phyloP scores from a whole-genome alignment of 2,113 vertebrate genomes.

The Sapayoa aenigma region DNA sequence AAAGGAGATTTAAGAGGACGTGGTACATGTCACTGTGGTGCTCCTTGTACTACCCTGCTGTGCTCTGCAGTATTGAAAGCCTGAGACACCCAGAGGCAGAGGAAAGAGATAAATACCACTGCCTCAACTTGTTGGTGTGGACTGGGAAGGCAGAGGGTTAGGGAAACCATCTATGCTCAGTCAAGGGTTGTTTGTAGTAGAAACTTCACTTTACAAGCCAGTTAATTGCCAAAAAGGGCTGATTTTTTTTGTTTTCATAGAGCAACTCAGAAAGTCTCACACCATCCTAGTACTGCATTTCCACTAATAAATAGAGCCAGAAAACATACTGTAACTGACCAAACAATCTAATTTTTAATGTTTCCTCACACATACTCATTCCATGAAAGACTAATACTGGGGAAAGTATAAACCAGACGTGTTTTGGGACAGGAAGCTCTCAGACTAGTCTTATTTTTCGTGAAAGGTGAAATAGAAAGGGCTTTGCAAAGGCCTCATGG shows the following conservation, averaged over 20 bases:
- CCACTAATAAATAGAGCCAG: neutral
- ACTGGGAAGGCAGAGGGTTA: neutral
- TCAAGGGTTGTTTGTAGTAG: neutral
- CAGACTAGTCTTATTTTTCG: neutral
- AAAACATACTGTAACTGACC: neutral
- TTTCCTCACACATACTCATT: neutral
- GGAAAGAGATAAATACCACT: neutral
- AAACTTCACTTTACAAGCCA: neutral
- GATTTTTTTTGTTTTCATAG: neutral
- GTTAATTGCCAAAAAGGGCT: neutral
- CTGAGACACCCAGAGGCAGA: neutral
- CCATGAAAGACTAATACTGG: neutral
- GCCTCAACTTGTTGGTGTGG: neutral
- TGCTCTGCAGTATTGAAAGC: neutral
- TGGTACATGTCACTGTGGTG: neutral
- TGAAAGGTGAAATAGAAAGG: neutral
- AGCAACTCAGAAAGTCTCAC: neutral
- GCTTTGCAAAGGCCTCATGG: neutral
- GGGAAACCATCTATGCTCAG: accelerated
- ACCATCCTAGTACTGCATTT: neutral
- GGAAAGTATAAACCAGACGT: neutral
- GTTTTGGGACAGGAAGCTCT: neutral
- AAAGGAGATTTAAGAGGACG: neutral
- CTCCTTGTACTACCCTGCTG: neutral
- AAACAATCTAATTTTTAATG: neutral